Base-by-base conservation (phyloP, 1,140 invertebrate species). In the Oncopodura yosiiana region DNA sequence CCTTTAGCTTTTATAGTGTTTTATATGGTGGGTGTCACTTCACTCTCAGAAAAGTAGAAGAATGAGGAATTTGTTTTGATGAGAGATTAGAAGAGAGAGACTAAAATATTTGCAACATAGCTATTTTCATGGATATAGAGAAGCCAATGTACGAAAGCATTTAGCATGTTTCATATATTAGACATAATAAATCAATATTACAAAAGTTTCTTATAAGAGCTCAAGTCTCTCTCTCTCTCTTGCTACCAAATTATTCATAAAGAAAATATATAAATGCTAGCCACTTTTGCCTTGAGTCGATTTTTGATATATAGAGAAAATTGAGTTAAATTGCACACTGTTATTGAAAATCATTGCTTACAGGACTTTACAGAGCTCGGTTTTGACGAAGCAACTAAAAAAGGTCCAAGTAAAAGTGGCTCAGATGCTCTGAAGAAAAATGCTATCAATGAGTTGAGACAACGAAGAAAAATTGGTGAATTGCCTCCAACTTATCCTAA, bases 401-500 rank as follows among this genome's bases (percentile, higher is more conserved):
- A 46, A n/a, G 21, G 19, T 1, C 24, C 38, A 37, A 32, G 23
- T 26, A 14, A 52, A 6, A 16, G 48, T 9, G 32, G 6, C 3
- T 16, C 12, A 24, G 29, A 56, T 23, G 18, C 24, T n/a, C 6
- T 49, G 1, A 27, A 30, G 27, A 45, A 27, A 30, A 50, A 58
- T 36, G 41, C 34, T 4, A 58, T 58, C 24, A 59, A 59, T 41
- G 57, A 48, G 14, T 3, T 54, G 14, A 29, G 51, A 11, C 44
- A 65, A 37, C 56, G 69, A 16, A 49, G 72, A 19, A 67, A 68
- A 49, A 56, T 68, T 1, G 70, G 69, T 4, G 65, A 69, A 24
- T 23, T 74, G 3, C 72, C 72, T n/a, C 76, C 77, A 0, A 69
- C 73, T 1, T 79, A 72, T 65, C 77, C 78, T 1, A 79, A 79